A percentile compares a stretch with the other conserved stretches of the same genome.
These are phyloP conservation scores for Ammodytes dubius DNA, from an alignment of 2,113 vertebrate genomes.

Conservation along the genomic window DNA sequence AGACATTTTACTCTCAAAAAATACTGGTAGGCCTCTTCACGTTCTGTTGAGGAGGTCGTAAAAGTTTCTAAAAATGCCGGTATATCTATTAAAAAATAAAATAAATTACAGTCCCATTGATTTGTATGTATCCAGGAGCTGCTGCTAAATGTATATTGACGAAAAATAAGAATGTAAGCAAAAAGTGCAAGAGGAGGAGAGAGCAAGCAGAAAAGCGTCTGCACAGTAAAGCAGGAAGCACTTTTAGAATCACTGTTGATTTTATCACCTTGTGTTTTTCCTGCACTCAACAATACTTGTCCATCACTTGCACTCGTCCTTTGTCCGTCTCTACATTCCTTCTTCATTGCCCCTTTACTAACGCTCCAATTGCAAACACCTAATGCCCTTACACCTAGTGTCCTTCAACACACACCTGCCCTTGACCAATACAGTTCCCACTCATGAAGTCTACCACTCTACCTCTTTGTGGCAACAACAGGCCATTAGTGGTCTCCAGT, in stretches of 20 bases:
- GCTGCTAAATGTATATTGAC: too few relatives aligned
- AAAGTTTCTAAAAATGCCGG: too few relatives aligned
- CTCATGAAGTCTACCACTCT: constrained; percentile 51
- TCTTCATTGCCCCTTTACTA: not conserved
- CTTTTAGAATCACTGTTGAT: constrained; percentile 36
- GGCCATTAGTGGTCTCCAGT: constrained; percentile 73
- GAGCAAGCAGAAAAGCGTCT: too few relatives aligned
- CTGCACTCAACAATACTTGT: constrained; percentile 23
- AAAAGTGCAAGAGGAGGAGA: too few relatives aligned
- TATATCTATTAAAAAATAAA: too few relatives aligned
- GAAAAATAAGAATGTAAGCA: too few relatives aligned
- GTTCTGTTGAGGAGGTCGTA: too few relatives aligned
- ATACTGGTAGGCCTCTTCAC: too few relatives aligned
- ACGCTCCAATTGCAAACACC: constrained; percentile 17
- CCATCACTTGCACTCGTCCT: constrained; percentile 17
- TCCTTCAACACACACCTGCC: constrained; percentile 50
- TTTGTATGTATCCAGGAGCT: too few relatives aligned
- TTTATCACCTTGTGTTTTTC: constrained; percentile 64
- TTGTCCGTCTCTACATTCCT: constrained; percentile 4
- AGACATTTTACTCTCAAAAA: too few relatives aligned
- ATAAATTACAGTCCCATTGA: too few relatives aligned
- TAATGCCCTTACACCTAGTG: constrained; percentile 32
- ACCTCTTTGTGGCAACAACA: constrained; percentile 58
- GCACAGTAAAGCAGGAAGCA: too few relatives aligned
- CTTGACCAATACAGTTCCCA: constrained; percentile 45